A percentile compares a stretch with the other conserved stretches of the same genome.
Conservation (phyloP, 1,140 invertebrate species). For the Aplysia californica region DNA sequence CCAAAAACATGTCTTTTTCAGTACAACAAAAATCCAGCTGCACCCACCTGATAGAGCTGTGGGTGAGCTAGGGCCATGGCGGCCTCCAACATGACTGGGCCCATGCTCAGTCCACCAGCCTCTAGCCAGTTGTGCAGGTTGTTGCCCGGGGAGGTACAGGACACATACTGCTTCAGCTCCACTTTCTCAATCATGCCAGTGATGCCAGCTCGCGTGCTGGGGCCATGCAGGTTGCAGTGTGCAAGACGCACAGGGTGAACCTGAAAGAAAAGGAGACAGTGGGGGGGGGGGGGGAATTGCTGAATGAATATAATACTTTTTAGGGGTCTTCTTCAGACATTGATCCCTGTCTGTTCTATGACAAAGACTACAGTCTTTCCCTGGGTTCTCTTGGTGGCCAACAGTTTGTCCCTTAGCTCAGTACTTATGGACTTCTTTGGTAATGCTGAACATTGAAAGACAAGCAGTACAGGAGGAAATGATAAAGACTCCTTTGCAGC, state of each 20-base stretch:
- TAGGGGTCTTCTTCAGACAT: too few species aligned
- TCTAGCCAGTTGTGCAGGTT: conserved; percentile 81
- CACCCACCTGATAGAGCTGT: conserved; percentile 52
- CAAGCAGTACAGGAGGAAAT: not conserved
- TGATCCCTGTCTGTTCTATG: too few species aligned
- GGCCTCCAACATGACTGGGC: conserved; percentile 92
- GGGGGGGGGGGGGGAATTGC: too few species aligned
- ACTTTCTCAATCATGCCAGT: conserved; percentile 88
- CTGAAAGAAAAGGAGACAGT: conserved; percentile 62
- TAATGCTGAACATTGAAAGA: not conserved
- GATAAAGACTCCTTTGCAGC: not conserved
- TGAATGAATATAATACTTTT: too few species aligned
- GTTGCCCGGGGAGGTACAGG: conserved; percentile 45
- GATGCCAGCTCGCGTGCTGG: conserved; percentile 88
- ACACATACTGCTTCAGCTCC: conserved; percentile 76
- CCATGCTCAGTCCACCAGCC: conserved; percentile 88
- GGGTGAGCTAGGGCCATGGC: conserved; percentile 73
- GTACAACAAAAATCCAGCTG: too few species aligned
- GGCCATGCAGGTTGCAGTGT: conserved; percentile 94
- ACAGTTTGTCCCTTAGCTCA: too few species aligned
- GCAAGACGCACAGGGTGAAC: conserved; percentile 87
- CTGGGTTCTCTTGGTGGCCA: too few species aligned
- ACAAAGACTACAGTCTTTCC: too few species aligned
- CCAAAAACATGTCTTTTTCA: too few species aligned
- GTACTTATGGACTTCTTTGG: not conserved